A percentile compares a stretch with the other conserved stretches of the same genome.
phyloP scores from a whole-genome alignment of 2,113 vertebrate genomes.

The Poeciliopsis prolifica region DNA sequence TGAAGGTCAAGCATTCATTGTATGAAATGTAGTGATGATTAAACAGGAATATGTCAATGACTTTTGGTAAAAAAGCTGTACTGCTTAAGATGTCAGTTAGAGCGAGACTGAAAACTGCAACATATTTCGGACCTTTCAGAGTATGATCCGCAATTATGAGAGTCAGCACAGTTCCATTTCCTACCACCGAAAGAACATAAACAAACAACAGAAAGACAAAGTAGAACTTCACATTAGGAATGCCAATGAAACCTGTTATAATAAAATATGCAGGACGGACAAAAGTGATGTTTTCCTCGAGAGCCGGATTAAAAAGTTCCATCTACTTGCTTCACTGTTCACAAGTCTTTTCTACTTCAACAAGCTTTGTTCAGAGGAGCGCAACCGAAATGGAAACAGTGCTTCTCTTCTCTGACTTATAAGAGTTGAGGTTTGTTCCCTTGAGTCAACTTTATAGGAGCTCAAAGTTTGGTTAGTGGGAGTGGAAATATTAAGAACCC shows the following conservation, averaged over 20 bases:
- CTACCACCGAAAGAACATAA: slow-evolving; percentile 65
- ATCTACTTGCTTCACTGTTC: background rate
- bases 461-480: background rate
- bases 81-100: slow-evolving; percentile 70
- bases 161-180: slow-evolving; percentile 60
- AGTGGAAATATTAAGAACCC: background rate
- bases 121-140: slow-evolving; percentile 75
- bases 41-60: slow-evolving; percentile 74
- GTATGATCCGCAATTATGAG: slow-evolving; percentile 63
- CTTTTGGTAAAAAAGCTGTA: slow-evolving; percentile 73
- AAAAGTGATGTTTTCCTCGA: slow-evolving; percentile 60
- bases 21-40: slow-evolving; percentile 54
- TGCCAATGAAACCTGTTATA: slow-evolving; percentile 62
- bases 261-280: slow-evolving; percentile 67
- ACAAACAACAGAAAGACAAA: slow-evolving; percentile 68
- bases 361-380: background rate
- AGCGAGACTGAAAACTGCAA: slow-evolving; percentile 75
- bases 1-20: slow-evolving; percentile 60
- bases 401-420: background rate
- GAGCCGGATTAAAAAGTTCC: slow-evolving; percentile 48
- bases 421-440: background rate
- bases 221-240: slow-evolving; percentile 65
- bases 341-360: background rate
- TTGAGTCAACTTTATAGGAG: background rate
- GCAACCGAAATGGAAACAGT: background rate